Percentiles rank a stretch among this genome's conserved stretches.
These are phyloP conservation scores for Gnathonemus longibarbis DNA, from an alignment of 2,113 vertebrate species.

Conservation along the genomic window DNA sequence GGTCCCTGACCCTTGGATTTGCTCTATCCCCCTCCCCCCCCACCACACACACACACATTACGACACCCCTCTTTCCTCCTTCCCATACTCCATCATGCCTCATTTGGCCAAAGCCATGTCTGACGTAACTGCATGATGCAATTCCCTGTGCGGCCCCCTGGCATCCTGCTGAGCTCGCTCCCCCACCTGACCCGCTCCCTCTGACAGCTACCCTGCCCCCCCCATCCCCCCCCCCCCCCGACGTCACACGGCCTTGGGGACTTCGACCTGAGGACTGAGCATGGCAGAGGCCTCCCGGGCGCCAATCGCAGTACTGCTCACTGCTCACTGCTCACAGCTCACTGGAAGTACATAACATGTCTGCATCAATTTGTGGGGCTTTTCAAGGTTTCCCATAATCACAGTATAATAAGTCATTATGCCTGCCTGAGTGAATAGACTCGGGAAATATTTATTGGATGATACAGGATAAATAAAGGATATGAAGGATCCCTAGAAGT, in stretches of 20 bases:
- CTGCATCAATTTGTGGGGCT: background rate
- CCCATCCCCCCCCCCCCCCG: background rate
- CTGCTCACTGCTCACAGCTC: background rate
- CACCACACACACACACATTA: background rate
- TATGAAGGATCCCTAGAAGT: background rate
- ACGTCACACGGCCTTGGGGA: background rate
- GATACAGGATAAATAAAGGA: background rate
- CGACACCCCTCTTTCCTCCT: background rate
- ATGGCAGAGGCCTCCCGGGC: background rate
- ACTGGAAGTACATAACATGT: background rate
- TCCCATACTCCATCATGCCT: background rate
- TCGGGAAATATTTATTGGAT: background rate
- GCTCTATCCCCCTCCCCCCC: background rate
- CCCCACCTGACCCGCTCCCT: background rate
- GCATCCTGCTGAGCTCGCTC: background rate
- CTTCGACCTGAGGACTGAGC: background rate
- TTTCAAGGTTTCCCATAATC: background rate
- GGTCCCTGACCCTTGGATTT: background rate
- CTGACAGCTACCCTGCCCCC: background rate
- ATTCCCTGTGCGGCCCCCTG: background rate
- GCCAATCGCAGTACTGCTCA: background rate
- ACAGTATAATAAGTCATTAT: background rate
- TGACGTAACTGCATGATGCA: background rate
- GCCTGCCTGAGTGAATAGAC: background rate
- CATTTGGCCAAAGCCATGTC: background rate